Evolutionary conservation across 2,888 invertebrate species (phyloP).

Genomic region (Asteroscopus sphinx): DNA sequence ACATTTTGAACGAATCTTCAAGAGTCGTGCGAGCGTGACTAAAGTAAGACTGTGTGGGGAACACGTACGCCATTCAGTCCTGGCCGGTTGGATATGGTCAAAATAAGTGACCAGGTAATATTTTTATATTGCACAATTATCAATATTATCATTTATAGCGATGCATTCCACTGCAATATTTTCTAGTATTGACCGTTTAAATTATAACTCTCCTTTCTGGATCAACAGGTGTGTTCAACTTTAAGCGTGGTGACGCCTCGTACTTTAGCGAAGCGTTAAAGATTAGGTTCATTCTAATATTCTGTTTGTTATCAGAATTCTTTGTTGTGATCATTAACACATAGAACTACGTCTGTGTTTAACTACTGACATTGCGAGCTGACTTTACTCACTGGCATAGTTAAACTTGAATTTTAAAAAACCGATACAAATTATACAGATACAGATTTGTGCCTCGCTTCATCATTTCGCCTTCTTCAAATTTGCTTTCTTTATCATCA

Average conservation of each 20-base stretch:
- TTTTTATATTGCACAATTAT: slow-evolving; percentile 37
- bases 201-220: slow-evolving; percentile 52
- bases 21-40: slow-evolving; percentile 72
- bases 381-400: slow-evolving; percentile 12
- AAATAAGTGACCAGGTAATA: slow-evolving; percentile 72
- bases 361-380: slow-evolving; percentile 5
- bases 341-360: slow-evolving; percentile 13
- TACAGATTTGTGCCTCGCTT: slow-evolving; percentile 1
- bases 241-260: slow-evolving; percentile 57
- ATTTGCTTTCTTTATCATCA: background rate
- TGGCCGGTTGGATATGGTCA: slow-evolving; percentile 74
- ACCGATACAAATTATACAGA: slow-evolving; percentile 11
- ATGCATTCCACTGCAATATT: slow-evolving; percentile 26
- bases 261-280: slow-evolving; percentile 32
- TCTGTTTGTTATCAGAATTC: slow-evolving; percentile 18
- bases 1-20: slow-evolving; percentile 71
- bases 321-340: slow-evolving; percentile 12
- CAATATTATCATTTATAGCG: slow-evolving; percentile 13
- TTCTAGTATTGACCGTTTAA: slow-evolving; percentile 41
- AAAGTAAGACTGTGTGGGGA: slow-evolving; percentile 68
- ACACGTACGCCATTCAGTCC: slow-evolving; percentile 58
- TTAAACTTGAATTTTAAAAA: slow-evolving; percentile 11
- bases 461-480: background rate
- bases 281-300: slow-evolving; percentile 1
- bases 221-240: slow-evolving; percentile 75